Conservation (phyloP, 2,113 vertebrate species). For the Phyllostomus hastatus region DNA sequence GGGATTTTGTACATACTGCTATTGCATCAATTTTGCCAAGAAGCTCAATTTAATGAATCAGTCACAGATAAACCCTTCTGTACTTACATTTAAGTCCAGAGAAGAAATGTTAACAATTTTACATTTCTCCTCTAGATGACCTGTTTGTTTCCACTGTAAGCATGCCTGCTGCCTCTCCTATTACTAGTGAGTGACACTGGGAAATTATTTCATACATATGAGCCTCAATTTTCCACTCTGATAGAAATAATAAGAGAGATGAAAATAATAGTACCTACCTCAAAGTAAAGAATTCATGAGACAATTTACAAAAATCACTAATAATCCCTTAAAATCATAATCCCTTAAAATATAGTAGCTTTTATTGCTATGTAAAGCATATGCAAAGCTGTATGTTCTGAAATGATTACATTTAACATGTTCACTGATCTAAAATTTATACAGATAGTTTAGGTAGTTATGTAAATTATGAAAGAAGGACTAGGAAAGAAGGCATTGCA, state of each 20-base stretch:
- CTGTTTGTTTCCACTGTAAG: background rate
- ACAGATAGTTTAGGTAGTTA: background rate
- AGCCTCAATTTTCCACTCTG: background rate
- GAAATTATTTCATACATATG: background rate
- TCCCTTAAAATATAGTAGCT: background rate
- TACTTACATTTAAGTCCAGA: too few species aligned
- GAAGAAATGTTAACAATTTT: background rate
- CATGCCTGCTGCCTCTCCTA: background rate
- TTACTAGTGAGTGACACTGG: background rate
- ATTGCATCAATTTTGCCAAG: background rate
- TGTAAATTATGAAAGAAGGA: background rate
- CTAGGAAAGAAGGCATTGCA: background rate
- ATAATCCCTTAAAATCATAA: background rate
- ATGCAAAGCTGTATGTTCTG: background rate
- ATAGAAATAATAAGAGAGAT: background rate
- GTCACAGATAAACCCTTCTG: background rate
- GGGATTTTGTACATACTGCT: background rate
- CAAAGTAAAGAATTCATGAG: background rate
- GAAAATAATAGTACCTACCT: background rate
- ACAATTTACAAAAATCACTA: background rate
- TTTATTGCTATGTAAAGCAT: background rate
- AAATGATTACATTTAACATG: background rate
- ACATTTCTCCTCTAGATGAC: background rate
- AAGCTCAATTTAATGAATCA: background rate
- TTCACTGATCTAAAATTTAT: background rate